Percentiles rank a stretch among this genome's conserved stretches.
Conservation (phyloP, 23 tunicate genomes). For the Ciona savignyi region DNA sequence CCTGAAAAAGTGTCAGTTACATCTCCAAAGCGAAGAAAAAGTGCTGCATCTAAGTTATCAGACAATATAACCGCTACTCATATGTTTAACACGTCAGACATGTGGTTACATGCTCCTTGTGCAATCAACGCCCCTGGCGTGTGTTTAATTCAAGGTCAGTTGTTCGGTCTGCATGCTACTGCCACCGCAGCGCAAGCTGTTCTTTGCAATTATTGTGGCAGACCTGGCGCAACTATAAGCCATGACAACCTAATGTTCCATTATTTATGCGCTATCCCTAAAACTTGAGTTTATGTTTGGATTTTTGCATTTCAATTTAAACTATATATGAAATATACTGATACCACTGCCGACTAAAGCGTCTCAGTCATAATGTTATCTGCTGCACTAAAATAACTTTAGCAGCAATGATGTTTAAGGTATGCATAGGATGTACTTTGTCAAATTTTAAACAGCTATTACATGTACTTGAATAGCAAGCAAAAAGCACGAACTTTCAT, state of each 20-base stretch:
- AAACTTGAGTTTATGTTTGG: too few species aligned
- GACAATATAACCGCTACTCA: not conserved
- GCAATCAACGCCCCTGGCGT: not conserved
- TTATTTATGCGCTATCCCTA: not conserved
- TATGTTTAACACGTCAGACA: not conserved
- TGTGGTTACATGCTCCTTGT: not conserved
- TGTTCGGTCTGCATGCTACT: not conserved
- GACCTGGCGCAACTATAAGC: not conserved
- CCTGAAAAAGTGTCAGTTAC: too few species aligned
- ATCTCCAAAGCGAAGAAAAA: not conserved
- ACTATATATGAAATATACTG: too few species aligned
- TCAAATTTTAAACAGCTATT: too few species aligned
- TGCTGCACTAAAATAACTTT: too few species aligned
- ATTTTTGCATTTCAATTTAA: too few species aligned
- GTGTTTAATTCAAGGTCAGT: not conserved
- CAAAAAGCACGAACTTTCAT: too few species aligned
- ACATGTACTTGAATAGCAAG: too few species aligned
- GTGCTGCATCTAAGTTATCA: not conserved
- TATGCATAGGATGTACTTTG: too few species aligned
- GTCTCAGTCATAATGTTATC: too few species aligned
- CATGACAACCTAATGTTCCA: not conserved
- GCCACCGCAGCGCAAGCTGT: not conserved
- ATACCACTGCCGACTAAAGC: too few species aligned
- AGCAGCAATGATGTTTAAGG: too few species aligned
- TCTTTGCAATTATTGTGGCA: not conserved